phyloP scores from a whole-genome alignment of 2,797 vertebrate species.

The Hippocampus kuda region DNA sequence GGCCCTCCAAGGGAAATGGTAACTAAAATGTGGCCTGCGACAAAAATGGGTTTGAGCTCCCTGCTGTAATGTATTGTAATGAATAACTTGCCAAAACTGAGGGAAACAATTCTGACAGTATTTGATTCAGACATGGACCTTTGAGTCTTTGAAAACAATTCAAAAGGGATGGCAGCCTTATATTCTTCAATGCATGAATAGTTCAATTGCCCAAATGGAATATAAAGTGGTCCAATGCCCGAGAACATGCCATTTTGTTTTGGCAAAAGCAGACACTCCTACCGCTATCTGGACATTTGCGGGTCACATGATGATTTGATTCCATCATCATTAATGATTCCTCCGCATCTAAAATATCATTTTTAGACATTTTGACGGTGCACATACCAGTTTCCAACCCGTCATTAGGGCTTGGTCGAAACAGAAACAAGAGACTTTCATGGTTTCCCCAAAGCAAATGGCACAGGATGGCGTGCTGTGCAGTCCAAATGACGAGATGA shows the following conservation, averaged over 20 bases:
- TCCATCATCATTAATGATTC: conserved; percentile 51
- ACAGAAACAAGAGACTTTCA: conserved; percentile 37
- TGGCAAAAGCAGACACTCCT: conserved; percentile 41
- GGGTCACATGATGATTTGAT: conserved; percentile 55
- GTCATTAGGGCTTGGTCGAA: conserved; percentile 39
- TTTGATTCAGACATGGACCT: neutral
- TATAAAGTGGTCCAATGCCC: conserved; percentile 57
- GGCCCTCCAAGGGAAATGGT: no score
- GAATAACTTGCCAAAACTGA: conserved; percentile 35
- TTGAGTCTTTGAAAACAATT: conserved; percentile 44
- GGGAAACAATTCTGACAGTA: conserved; percentile 40
- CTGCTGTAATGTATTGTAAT: neutral
- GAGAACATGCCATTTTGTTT: conserved; percentile 51
- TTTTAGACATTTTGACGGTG: conserved; percentile 45
- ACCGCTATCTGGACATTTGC: conserved; percentile 46
- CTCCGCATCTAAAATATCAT: conserved; percentile 47
- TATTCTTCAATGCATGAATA: conserved; percentile 60
- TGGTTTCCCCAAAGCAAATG: conserved; percentile 34
- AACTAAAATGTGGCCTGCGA: no score
- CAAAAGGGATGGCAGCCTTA: conserved; percentile 45
- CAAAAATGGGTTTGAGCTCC: no score
- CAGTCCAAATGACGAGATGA: conserved; percentile 35
- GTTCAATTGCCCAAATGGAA: conserved; percentile 63
- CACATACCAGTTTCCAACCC: conserved; percentile 40
- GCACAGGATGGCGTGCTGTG: conserved; percentile 22